Evolutionary conservation across 1,140 invertebrate species (phyloP).

Genomic region (Diprion similis): DNA sequence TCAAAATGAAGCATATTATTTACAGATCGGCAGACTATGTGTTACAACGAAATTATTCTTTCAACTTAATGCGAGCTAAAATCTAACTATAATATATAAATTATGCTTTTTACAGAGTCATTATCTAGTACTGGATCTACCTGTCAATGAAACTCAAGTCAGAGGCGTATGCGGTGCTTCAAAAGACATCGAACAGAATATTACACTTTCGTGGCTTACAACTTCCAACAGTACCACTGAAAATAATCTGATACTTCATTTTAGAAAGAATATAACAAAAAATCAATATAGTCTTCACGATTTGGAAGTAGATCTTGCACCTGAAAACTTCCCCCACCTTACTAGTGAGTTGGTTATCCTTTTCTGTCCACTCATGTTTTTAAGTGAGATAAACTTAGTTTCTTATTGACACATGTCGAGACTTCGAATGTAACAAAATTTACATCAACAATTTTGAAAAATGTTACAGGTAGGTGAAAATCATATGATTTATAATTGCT

Average conservation of each 20-base stretch:
- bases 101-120: slow-evolving; percentile 29
- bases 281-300: slow-evolving; percentile 46
- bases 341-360: slow-evolving; percentile 32
- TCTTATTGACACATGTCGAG: slow-evolving; percentile 17
- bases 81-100: not conserved
- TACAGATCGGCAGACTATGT: too few relatives aligned
- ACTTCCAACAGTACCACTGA: slow-evolving; percentile 30
- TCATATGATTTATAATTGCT: slow-evolving; percentile 21
- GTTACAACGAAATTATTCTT: too few relatives aligned
- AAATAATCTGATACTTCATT: slow-evolving; percentile 56
- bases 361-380: not conserved
- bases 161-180: slow-evolving; percentile 55
- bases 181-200: slow-evolving; percentile 47
- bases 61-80: too few relatives aligned
- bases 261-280: slow-evolving; percentile 56
- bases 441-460: not conserved
- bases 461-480: not conserved
- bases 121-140: slow-evolving; percentile 54
- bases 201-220: slow-evolving; percentile 59
- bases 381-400: slow-evolving; percentile 11
- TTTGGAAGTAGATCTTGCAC: slow-evolving; percentile 35
- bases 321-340: slow-evolving; percentile 32
- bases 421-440: not conserved
- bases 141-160: slow-evolving; percentile 47
- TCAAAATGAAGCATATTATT: too few relatives aligned